These are phyloP conservation scores for Drosophila neotestacea DNA, from an alignment of 2,888 invertebrate genomes.

Conservation along the genomic window DNA sequence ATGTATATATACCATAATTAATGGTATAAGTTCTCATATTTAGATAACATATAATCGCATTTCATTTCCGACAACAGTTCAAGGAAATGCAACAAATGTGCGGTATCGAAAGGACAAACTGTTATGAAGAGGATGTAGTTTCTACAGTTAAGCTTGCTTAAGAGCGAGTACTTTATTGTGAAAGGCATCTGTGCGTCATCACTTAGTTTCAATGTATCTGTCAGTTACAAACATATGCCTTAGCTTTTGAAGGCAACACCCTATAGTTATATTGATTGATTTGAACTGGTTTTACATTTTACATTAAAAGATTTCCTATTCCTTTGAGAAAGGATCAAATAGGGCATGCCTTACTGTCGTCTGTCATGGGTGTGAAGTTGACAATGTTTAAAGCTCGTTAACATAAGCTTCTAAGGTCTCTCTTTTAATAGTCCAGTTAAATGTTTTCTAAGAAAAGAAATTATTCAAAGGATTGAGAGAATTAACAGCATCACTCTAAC, in stretches of 20 bases:
- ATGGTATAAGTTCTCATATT: not conserved
- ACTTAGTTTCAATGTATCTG: not conserved
- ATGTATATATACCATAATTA: not conserved
- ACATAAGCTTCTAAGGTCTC: too few relatives aligned
- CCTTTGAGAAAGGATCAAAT: too few relatives aligned
- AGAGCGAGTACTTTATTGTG: too few relatives aligned
- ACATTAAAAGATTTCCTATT: too few relatives aligned
- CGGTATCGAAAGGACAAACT: not conserved
- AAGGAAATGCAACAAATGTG: constrained; percentile 8
- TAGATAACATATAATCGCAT: not conserved
- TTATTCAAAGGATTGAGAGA: too few relatives aligned
- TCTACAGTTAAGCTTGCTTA: constrained; percentile 1
- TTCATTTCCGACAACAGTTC: constrained; percentile 6
- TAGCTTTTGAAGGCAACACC: not conserved
- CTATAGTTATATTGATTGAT: not conserved
- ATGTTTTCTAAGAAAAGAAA: too few relatives aligned
- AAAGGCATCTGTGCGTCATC: too few relatives aligned
- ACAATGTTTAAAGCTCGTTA: too few relatives aligned
- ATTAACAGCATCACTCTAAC: not conserved
- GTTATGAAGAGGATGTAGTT: not conserved
- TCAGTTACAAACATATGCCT: constrained; percentile 1
- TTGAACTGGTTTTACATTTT: not conserved
- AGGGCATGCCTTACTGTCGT: too few relatives aligned
- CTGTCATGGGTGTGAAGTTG: too few relatives aligned
- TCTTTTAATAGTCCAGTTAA: too few relatives aligned